These are phyloP conservation scores for Nautilus pompilius DNA, from an alignment of 1,140 invertebrate species.

Conservation along the genomic window DNA sequence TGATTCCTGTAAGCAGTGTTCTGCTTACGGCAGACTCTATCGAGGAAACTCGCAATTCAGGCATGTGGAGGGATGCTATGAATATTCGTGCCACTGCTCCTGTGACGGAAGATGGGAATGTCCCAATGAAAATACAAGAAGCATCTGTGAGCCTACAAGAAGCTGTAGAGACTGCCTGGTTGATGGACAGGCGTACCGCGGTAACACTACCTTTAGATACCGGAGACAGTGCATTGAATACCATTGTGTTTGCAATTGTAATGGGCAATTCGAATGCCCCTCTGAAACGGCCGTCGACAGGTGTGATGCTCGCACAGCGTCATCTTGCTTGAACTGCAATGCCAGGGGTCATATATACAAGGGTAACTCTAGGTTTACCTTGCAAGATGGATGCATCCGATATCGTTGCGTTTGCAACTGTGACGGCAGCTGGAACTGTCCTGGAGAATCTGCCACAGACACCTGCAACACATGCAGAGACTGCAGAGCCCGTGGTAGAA, in stretches of 20 bases:
- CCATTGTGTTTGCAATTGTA: background rate
- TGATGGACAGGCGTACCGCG: slow-evolving; percentile 18
- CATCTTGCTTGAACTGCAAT: background rate
- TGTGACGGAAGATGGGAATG: background rate
- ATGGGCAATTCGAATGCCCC: background rate
- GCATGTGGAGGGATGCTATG: slow-evolving; percentile 7
- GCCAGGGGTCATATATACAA: background rate
- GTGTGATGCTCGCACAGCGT: background rate
- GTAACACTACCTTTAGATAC: slow-evolving; percentile 8
- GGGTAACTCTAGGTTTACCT: slow-evolving; percentile 6
- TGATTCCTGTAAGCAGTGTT: too few species aligned
- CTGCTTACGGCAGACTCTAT: slow-evolving; percentile 11
- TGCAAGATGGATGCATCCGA: slow-evolving; percentile 22
- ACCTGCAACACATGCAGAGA: slow-evolving; percentile 17
- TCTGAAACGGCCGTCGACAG: background rate
- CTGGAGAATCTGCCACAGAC: slow-evolving; percentile 24
- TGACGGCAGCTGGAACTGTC: slow-evolving; percentile 35
- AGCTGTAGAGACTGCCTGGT: slow-evolving; percentile 22
- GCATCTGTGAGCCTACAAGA: background rate
- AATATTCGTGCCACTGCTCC: slow-evolving; percentile 11
- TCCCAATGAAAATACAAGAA: background rate
- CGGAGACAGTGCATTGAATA: background rate
- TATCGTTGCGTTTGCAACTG: slow-evolving; percentile 34
- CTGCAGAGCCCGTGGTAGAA: slow-evolving; percentile 4
- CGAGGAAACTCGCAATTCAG: slow-evolving; percentile 15